Evolutionary conservation across 2,797 vertebrate genomes (phyloP).

Genomic region (Chelon auratus): DNA sequence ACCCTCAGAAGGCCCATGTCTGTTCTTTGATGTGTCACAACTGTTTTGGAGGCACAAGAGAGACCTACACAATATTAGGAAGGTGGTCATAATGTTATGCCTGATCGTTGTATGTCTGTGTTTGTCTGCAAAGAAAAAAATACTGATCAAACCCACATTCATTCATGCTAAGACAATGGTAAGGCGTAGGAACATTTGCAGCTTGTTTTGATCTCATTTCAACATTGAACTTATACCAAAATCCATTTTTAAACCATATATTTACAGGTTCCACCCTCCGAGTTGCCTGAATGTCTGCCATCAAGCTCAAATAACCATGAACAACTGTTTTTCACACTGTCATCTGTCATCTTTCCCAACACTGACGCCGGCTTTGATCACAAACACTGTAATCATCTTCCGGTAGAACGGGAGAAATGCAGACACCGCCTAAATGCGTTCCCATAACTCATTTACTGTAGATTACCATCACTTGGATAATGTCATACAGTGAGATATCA

Average conservation of each 20-base stretch:
- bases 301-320: slow-evolving; percentile 20
- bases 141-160: too few relatives aligned
- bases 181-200: too few relatives aligned
- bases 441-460: slow-evolving; percentile 35
- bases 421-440: not conserved
- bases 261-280: not conserved
- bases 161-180: too few relatives aligned
- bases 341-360: slow-evolving; percentile 29
- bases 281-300: not conserved
- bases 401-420: slow-evolving; percentile 8
- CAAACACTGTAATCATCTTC: slow-evolving; percentile 43
- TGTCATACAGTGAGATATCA: slow-evolving; percentile 23
- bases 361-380: slow-evolving; percentile 5
- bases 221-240: not conserved
- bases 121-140: too few relatives aligned
- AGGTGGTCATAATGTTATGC: too few relatives aligned
- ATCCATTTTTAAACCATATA: not conserved
- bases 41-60: too few relatives aligned
- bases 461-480: slow-evolving; percentile 39
- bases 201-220: too few relatives aligned
- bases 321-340: slow-evolving; percentile 17
- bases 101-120: too few relatives aligned
- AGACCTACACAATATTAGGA: too few relatives aligned
- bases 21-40: too few relatives aligned
- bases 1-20: too few relatives aligned